Evolutionary conservation across 1,140 invertebrate species (phyloP).

Genomic region (Polypedilum vanderplanki): DNA sequence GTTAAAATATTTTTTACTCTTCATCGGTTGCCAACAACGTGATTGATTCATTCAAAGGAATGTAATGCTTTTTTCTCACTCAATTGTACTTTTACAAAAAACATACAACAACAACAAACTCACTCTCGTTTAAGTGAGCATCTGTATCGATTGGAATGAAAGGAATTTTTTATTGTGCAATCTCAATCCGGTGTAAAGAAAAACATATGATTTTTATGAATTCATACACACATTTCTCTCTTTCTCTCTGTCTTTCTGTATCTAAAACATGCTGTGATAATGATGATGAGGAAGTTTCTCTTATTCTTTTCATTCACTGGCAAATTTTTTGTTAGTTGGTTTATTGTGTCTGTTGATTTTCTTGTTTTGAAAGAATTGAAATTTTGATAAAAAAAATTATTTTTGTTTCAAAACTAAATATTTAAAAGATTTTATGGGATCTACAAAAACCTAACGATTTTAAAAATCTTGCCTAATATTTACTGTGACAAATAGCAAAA

Average conservation of each 20-base stretch:
- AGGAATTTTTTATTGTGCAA: conserved; percentile 5
- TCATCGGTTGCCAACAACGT: conserved; percentile 14
- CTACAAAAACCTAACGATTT: too few species aligned
- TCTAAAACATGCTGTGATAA: neutral
- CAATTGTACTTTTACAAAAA: neutral
- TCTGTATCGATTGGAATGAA: conserved; percentile 17
- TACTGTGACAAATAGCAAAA: too few species aligned
- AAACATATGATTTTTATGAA: conserved; percentile 12
- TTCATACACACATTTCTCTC: neutral
- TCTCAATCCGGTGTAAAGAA: neutral
- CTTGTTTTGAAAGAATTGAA: too few species aligned
- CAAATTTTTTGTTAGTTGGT: too few species aligned
- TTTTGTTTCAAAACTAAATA: too few species aligned
- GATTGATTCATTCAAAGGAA: conserved; percentile 18
- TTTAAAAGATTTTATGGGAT: too few species aligned
- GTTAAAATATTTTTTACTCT: conserved; percentile 16
- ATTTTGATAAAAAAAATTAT: too few species aligned
- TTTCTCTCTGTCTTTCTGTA: neutral
- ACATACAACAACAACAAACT: too few species aligned
- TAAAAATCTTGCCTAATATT: too few species aligned
- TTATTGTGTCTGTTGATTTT: too few species aligned
- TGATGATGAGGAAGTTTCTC: too few species aligned
- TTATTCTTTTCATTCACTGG: too few species aligned
- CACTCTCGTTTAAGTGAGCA: neutral
- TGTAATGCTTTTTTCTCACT: neutral